Base-by-base conservation (phyloP, 2,888 invertebrate genomes). In the Acronicta leporina region DNA sequence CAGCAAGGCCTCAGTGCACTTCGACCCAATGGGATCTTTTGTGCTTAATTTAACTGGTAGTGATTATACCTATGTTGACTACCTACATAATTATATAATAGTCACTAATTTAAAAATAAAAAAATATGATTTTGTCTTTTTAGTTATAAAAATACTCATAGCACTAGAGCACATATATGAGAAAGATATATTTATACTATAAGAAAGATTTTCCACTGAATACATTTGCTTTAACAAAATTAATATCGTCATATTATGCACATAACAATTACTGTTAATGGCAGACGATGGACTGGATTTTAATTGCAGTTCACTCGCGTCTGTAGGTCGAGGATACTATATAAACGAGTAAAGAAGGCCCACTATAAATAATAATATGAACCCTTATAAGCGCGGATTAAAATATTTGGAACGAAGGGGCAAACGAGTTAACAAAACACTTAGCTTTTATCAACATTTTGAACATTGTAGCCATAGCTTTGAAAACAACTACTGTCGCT, bases 211-310 rank as follows among this genome's bases (percentile, higher is more conserved):
- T 42, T 14, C 44, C 46, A 16, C 16, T 49, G 44, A 64, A 73
- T 76, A 73, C 59, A 42, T 40, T 44, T 45, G 25, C 13, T 25
- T 44, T 33, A 35, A 45, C 57, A 65, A 65, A 65, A 75, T 77
- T 77, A 77, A 63, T 77, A 65, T 61, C 44, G 35, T 40, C 44
- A 25, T 70, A 77, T 74, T 70, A 68, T 74, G 75, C 59, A 77
- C 64, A 59, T 61, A 67, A 64, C 68, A 63, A 74, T 74, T 70
- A 61, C 60, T 65, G 75, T 53, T 64, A 77, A 75, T 58, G 56
- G 60, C 62, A 58, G 51, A 53, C 48, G 58, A 48, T 52, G 44
- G 49, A 42, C 59, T 63, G 57, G 60, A 73, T 77, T 74, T 74
- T 74, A 76, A 77, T 74, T 69, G 70, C 57, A 64, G 46, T 68